phyloP scores from a whole-genome alignment of 1,140 invertebrate species.

The Drosophila triauraria region DNA sequence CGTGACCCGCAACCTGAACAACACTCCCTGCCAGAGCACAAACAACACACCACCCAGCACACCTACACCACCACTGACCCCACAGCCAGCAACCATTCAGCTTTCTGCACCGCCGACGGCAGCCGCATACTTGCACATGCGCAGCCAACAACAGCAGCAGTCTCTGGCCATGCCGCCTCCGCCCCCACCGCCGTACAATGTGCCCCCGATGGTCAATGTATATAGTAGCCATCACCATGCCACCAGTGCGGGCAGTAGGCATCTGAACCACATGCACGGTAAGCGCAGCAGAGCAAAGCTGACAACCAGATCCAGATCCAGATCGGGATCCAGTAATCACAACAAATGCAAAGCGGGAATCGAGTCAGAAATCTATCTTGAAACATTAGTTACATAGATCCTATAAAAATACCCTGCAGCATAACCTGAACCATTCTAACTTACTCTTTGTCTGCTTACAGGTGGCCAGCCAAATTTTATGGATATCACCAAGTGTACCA shows the following conservation, averaged over 20 bases:
- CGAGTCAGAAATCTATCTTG: slow-evolving; percentile 23
- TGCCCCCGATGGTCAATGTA: slow-evolving; percentile 56
- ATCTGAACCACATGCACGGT: slow-evolving; percentile 75
- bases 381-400: neutral
- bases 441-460: slow-evolving; percentile 14
- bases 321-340: slow-evolving; percentile 20
- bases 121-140: slow-evolving; percentile 66
- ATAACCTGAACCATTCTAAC: neutral
- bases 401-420: neutral
- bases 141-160: slow-evolving; percentile 55
- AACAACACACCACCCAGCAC: slow-evolving; percentile 74
- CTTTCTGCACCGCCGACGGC: slow-evolving; percentile 62
- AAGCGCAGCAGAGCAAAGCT: slow-evolving; percentile 32
- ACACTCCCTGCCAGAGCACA: slow-evolving; percentile 62
- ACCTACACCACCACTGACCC: slow-evolving; percentile 59
- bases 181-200: slow-evolving; percentile 71
- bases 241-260: slow-evolving; percentile 52
- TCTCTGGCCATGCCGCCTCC: slow-evolving; percentile 71
- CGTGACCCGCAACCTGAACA: slow-evolving; percentile 75
- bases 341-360: slow-evolving; percentile 41
- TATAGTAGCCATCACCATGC: slow-evolving; percentile 66
- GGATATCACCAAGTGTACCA: slow-evolving; percentile 80
- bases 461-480: slow-evolving; percentile 80
- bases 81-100: slow-evolving; percentile 45
- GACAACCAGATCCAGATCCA: slow-evolving; percentile 8